Conservation (phyloP, 2,888 invertebrate genomes). For the Lasioglossum villosulum region DNA sequence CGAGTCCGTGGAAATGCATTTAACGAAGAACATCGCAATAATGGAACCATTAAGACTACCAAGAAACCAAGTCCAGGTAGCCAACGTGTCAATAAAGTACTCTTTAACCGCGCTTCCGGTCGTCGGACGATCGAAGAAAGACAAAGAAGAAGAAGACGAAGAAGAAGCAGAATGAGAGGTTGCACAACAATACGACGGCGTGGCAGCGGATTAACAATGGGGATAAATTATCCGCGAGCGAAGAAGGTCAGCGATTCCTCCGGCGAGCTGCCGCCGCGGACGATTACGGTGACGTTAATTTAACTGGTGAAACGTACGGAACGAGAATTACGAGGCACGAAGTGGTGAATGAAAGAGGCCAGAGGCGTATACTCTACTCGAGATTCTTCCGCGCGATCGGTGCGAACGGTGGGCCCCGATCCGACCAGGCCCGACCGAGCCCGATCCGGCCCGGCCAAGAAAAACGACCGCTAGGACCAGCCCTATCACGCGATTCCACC, state of each 20-base stretch:
- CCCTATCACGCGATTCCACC: constrained; percentile 74
- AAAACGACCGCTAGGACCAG: constrained; percentile 60
- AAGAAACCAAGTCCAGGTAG: background rate
- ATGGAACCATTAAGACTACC: background rate
- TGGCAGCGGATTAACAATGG: constrained; percentile 44
- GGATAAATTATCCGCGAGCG: constrained; percentile 54
- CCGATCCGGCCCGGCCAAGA: constrained; percentile 43
- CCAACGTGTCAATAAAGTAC: background rate
- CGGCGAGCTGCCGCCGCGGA: constrained; percentile 7
- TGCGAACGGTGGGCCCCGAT: constrained; percentile 15
- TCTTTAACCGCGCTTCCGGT: constrained; percentile 36
- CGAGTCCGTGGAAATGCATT: too few species aligned
- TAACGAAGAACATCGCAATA: background rate
- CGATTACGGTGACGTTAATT: constrained; percentile 63
- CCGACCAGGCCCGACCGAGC: background rate
- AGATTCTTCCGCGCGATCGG: constrained; percentile 68
- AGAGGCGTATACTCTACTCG: constrained; percentile 44
- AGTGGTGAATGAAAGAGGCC: constrained; percentile 63
- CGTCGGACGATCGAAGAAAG: background rate
- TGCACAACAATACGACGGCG: constrained; percentile 36
- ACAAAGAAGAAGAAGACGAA: background rate
- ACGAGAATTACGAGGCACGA: constrained; percentile 62
- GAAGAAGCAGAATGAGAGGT: background rate
- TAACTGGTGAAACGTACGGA: constrained; percentile 55
- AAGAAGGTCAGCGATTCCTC: constrained; percentile 46